phyloP scores from a whole-genome alignment of 1,140 invertebrate genomes.

The Popillia japonica region DNA sequence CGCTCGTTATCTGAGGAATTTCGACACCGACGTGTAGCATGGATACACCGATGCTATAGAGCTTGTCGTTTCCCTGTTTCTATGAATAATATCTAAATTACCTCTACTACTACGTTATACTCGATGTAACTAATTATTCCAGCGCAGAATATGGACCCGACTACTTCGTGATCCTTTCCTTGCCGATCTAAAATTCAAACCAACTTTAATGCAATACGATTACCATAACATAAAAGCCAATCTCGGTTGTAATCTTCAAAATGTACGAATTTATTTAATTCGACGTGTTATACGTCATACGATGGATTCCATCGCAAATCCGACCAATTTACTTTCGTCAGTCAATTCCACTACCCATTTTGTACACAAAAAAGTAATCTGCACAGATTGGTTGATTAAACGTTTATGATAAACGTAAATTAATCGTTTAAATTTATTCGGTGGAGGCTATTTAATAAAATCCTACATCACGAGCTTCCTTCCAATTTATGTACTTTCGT shows the following conservation, averaged over 20 bases:
- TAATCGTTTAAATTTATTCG: no score
- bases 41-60: not conserved
- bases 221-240: conserved; percentile 29
- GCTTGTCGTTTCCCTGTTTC: conserved; percentile 35
- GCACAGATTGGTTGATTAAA: no score
- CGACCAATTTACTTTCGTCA: no score
- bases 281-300: no score
- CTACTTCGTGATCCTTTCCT: not conserved
- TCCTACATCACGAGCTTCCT: no score
- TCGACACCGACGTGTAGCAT: conserved; percentile 8
- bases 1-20: conserved; percentile 41
- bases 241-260: conserved; percentile 21
- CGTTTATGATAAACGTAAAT: no score
- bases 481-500: no score
- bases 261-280: conserved; percentile 18
- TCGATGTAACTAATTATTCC: conserved; percentile 19
- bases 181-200: conserved; percentile 22
- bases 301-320: no score
- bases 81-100: conserved; percentile 40
- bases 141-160: not conserved
- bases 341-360: no score
- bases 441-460: no score
- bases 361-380: no score
- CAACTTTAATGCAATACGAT: conserved; percentile 26
- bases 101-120: conserved; percentile 5